phyloP scores from a whole-genome alignment of 2,888 invertebrate genomes.

The Nephrotoma flavescens region DNA sequence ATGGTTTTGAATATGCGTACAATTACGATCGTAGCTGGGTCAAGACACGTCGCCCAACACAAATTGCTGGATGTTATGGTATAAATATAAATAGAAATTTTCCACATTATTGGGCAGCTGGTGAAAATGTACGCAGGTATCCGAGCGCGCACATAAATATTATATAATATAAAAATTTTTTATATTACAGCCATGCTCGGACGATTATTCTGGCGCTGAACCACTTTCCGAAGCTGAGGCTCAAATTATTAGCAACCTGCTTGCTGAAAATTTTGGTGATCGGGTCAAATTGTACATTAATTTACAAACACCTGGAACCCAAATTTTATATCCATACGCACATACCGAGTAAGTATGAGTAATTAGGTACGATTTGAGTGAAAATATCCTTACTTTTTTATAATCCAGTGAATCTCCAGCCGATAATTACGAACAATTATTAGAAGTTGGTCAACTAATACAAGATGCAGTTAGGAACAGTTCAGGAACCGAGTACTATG shows the following conservation, averaged over 20 bases:
- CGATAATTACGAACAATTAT: not conserved
- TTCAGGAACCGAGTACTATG: not conserved
- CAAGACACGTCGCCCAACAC: constrained; percentile 39
- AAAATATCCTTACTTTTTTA: not conserved
- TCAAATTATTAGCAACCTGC: constrained; percentile 36
- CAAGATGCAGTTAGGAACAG: not conserved
- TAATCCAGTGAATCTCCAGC: not conserved
- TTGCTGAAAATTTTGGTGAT: constrained; percentile 28
- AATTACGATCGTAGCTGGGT: constrained; percentile 35
- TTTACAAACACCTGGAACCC: constrained; percentile 53
- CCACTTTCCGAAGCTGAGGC: constrained; percentile 49
- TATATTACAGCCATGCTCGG: constrained; percentile 29
- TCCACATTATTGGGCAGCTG: constrained; percentile 46
- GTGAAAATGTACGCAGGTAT: not conserved
- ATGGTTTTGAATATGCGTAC: not conserved
- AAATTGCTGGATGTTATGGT: constrained; percentile 37
- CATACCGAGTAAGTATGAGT: constrained; percentile 29
- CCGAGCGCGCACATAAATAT: too few species aligned
- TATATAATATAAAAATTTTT: constrained; percentile 17
- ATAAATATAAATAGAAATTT: constrained; percentile 57
- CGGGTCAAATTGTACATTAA: constrained; percentile 45
- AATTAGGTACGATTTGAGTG: not conserved
- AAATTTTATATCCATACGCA: constrained; percentile 47
- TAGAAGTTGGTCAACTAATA: not conserved
- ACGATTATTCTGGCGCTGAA: constrained; percentile 38